A percentile compares a stretch with the other conserved stretches of the same genome.
Evolutionary conservation across 2,113 vertebrate genomes (phyloP).

Genomic region (Tympanuchus pallidicinctus): DNA sequence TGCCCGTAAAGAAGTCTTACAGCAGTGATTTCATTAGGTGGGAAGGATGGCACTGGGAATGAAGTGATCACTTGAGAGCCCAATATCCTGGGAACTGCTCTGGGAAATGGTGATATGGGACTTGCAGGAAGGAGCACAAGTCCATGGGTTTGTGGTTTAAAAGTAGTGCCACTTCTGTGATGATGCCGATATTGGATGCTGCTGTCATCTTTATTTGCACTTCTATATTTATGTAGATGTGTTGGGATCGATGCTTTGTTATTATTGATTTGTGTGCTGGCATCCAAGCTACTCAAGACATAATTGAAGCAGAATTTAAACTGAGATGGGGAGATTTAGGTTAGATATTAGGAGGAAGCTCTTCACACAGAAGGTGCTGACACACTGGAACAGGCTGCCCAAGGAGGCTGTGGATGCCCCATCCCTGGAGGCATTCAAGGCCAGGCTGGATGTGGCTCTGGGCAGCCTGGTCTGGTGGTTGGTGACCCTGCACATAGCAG

Average conservation of each 20-base stretch:
- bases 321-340: too few relatives aligned
- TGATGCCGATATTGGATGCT: background rate
- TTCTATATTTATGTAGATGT: accelerated
- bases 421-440: too few relatives aligned
- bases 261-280: background rate
- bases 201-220: background rate
- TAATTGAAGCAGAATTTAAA: background rate
- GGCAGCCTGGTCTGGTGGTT: too few relatives aligned
- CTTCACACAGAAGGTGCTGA: too few relatives aligned
- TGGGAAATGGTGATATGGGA: background rate
- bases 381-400: too few relatives aligned
- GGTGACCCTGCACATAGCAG: too few relatives aligned
- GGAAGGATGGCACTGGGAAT: background rate
- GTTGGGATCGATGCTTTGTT: background rate
- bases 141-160: background rate
- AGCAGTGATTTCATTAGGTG: conserved; percentile 4
- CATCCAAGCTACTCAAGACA: background rate
- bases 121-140: background rate
- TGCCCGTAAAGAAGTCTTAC: conserved; percentile 25
- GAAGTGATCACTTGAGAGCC: background rate
- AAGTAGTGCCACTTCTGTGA: background rate
- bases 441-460: too few relatives aligned
- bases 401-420: too few relatives aligned
- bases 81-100: background rate
- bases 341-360: too few relatives aligned